Evolutionary conservation across 1,140 invertebrate species (phyloP).

Genomic region (Calycopis cecrops): DNA sequence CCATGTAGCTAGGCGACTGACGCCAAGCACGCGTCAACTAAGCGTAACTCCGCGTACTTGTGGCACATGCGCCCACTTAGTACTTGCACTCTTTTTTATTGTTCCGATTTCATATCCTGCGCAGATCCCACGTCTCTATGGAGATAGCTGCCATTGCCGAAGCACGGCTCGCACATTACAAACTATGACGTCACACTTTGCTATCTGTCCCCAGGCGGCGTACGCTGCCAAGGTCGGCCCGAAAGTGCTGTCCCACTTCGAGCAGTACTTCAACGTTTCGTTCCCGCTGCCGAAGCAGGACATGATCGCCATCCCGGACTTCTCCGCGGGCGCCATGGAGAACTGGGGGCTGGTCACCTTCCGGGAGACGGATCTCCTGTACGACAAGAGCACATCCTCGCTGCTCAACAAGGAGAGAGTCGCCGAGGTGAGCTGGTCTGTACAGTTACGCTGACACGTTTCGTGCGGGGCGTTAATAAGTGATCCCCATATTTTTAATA

Average conservation of each 20-base stretch:
- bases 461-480: background rate
- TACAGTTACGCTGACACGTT: background rate
- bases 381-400: constrained; percentile 80
- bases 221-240: constrained; percentile 82
- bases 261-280: constrained; percentile 67
- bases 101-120: too few relatives aligned
- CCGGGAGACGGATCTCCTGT: constrained; percentile 82
- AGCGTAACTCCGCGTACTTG: too few relatives aligned
- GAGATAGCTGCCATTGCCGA: too few relatives aligned
- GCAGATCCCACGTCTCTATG: too few relatives aligned
- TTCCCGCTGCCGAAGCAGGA: constrained; percentile 77
- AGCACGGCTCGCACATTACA: too few relatives aligned
- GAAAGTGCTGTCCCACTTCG: constrained; percentile 82
- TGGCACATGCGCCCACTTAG: too few relatives aligned
- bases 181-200: background rate
- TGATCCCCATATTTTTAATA: too few relatives aligned
- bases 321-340: constrained; percentile 88
- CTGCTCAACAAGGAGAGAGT: constrained; percentile 78
- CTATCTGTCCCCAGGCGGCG: constrained; percentile 59
- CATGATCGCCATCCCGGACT: constrained; percentile 84
- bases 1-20: too few relatives aligned
- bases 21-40: too few relatives aligned
- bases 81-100: too few relatives aligned
- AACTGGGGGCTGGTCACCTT: constrained; percentile 82
- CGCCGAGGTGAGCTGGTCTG: constrained; percentile 69